Conservation (phyloP, 2,888 invertebrate genomes). For the Dryadula phaetusa region DNA sequence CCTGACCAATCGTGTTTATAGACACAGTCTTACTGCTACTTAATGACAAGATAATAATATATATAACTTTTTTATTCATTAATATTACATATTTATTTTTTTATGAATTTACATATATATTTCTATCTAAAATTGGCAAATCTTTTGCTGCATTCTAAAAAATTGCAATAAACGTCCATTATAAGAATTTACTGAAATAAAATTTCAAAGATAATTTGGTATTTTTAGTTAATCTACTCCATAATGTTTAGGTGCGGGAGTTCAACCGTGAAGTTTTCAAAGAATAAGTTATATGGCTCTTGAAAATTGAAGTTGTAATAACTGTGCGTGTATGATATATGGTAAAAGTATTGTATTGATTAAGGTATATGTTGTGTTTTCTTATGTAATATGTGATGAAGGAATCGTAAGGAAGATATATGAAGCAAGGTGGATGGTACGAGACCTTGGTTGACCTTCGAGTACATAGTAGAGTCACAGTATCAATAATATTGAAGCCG, state of each 20-base stretch:
- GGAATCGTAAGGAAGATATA: too few species aligned
- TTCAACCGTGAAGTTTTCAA: slow-evolving; percentile 24
- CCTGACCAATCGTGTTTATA: too few species aligned
- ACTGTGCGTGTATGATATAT: slow-evolving; percentile 24
- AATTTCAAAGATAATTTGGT: slow-evolving; percentile 8
- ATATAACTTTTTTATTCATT: too few species aligned
- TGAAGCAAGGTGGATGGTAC: too few species aligned
- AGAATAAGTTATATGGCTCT: slow-evolving; percentile 24
- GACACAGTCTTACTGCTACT: too few species aligned
- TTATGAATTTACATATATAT: not conserved
- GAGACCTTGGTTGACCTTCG: too few species aligned
- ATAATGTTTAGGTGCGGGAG: slow-evolving; percentile 17
- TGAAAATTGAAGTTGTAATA: slow-evolving; percentile 16
- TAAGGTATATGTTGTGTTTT: too few species aligned
- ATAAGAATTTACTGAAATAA: not conserved
- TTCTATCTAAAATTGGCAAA: not conserved
- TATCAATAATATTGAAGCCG: too few species aligned
- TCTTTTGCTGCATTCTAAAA: not conserved
- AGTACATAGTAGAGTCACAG: too few species aligned
- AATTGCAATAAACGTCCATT: slow-evolving; percentile 12
- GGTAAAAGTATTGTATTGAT: not conserved
- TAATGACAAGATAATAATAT: too few species aligned
- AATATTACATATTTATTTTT: too few species aligned
- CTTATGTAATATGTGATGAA: too few species aligned
- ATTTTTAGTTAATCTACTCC: slow-evolving; percentile 15